phyloP scores from a whole-genome alignment of 2,797 vertebrate species.

The Hydrocynus forskahlii region DNA sequence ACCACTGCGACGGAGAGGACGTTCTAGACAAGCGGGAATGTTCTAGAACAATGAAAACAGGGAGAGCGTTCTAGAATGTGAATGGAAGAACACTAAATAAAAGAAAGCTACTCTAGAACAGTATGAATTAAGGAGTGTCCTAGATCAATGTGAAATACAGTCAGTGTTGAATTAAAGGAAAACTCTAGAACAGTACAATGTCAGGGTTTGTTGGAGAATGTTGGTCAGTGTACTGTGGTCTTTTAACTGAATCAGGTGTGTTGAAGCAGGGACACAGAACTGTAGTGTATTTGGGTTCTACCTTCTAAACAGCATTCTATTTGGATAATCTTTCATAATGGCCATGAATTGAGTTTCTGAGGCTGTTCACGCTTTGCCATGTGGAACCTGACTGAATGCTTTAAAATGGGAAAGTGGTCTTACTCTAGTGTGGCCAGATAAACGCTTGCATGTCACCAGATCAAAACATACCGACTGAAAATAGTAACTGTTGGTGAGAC shows the following conservation, averaged over 20 bases:
- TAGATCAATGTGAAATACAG: not conserved
- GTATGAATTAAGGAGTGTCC: not conserved
- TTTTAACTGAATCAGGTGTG: not conserved
- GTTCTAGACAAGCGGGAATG: not conserved
- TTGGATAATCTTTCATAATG: not conserved
- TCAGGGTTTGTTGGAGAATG: not conserved
- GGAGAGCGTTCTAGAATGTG: not conserved
- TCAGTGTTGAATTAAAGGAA: not conserved
- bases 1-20: not conserved
- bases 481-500: slow-evolving; percentile 2
- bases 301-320: not conserved
- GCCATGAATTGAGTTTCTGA: not conserved
- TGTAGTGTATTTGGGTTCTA: not conserved
- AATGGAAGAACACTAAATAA: not conserved
- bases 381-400: slow-evolving; percentile 62
- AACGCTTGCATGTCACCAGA: slow-evolving; percentile 42
- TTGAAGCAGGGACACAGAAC: not conserved
- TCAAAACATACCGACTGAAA: not conserved
- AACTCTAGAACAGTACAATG: not conserved
- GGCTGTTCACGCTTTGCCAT: slow-evolving; percentile 27
- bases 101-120: not conserved
- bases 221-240: not conserved
- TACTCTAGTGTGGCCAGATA: slow-evolving; percentile 22
- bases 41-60: not conserved
- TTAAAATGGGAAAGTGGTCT: slow-evolving; percentile 31